Evolutionary conservation across 1,140 invertebrate species (phyloP).

Genomic region (Drosophila varians): DNA sequence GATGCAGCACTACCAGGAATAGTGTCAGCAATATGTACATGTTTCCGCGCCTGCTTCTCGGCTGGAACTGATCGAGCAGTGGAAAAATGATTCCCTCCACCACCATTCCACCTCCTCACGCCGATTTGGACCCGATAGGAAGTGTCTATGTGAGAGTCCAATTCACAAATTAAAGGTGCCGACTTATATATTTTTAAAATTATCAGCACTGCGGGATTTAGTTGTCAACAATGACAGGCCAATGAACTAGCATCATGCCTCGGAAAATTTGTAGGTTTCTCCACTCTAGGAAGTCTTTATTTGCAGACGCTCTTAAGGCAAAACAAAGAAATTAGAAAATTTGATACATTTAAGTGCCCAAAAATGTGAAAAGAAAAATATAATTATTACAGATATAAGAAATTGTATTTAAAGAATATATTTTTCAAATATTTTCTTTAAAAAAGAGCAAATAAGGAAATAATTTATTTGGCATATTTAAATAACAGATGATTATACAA

Average conservation of each 20-base stretch:
- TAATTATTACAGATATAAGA: too few relatives aligned
- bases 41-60: slow-evolving; percentile 23
- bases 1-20: slow-evolving; percentile 29
- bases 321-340: neutral
- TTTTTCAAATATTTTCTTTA: too few relatives aligned
- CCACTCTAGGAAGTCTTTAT: neutral
- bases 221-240: neutral
- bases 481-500: neutral
- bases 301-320: too few relatives aligned
- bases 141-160: neutral
- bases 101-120: neutral
- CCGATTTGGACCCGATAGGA: neutral
- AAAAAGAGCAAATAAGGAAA: too few relatives aligned
- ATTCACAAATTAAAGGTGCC: neutral
- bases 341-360: too few relatives aligned
- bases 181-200: slow-evolving; percentile 1
- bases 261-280: neutral
- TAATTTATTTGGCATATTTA: too few relatives aligned
- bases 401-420: too few relatives aligned
- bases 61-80: slow-evolving; percentile 4
- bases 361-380: too few relatives aligned
- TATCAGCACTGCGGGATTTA: slow-evolving; percentile 6
- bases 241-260: neutral
- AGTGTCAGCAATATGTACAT: slow-evolving; percentile 48
- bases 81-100: neutral